phyloP scores from a whole-genome alignment of 1,140 invertebrate species.

The Gonatopus flavifemur region DNA sequence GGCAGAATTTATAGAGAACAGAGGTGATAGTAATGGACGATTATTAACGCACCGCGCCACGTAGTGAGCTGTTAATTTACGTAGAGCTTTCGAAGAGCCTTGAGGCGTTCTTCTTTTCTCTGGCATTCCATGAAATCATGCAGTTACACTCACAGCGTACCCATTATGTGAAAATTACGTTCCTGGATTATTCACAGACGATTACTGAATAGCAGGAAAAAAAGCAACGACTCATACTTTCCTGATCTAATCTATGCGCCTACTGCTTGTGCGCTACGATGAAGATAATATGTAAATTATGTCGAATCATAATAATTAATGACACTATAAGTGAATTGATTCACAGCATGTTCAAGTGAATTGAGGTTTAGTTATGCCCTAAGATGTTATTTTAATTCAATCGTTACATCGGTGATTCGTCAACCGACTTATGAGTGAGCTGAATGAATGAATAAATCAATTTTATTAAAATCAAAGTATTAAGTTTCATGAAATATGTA shows the following conservation, averaged over 20 bases:
- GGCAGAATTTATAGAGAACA: constrained; percentile 18
- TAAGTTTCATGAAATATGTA: no score
- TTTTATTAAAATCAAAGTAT: no score
- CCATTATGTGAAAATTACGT: constrained; percentile 22
- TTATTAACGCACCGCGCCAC: constrained; percentile 17
- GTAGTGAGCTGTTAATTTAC: constrained; percentile 21
- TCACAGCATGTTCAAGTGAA: no score
- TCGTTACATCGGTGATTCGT: no score
- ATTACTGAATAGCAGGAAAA: constrained; percentile 7
- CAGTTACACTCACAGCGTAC: constrained; percentile 17
- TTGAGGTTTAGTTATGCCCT: no score
- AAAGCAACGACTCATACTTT: constrained; percentile 6
- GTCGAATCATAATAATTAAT: no score
- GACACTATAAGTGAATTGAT: no score
- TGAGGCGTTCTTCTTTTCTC: constrained; percentile 16
- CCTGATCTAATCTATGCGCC: constrained; percentile 3
- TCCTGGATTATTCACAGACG: constrained; percentile 23
- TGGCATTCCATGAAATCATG: constrained; percentile 29
- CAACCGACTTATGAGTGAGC: no score
- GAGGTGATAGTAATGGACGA: constrained; percentile 17
- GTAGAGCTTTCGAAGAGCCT: constrained; percentile 36
- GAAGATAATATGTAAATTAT: no score
- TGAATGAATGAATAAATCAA: no score
- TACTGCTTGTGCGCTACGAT: no score
- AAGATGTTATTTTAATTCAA: no score